Base-by-base conservation (phyloP, 2,888 invertebrate genomes). In the Agelastica alni region DNA sequence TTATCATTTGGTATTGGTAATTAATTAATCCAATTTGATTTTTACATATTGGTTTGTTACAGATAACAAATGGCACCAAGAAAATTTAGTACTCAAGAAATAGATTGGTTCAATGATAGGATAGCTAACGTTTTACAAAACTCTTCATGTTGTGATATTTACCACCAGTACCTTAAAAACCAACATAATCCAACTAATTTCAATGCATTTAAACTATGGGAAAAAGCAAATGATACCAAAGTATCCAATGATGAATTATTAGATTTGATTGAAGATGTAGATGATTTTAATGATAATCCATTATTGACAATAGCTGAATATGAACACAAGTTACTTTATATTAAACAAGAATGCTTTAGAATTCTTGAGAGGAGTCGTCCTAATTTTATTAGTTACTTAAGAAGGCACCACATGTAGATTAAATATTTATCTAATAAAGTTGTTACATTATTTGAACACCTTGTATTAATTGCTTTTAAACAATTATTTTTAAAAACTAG, bases 301-400 rank as follows among this genome's bases (percentile, higher is more conserved):
- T 55, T 70, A 13, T 56, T 66, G n/a, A 67, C 51, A 26, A 54
- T 69, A 9, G 41, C 63, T 2, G 70, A 70, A 53, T 44, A 43
- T 39, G 57, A 65, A 9, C 61, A 63, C n/a, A 69, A 70, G 49
- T 26, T 67, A 16, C 47, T 44, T 9, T 69, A 62, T 55, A 63
- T 69, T 42, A 69, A 67, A 55, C 58, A 46, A 18, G 70, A 70
- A 58, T 70, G 70, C 49, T 66, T 64, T 57, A 64, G 67, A 43
- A 60, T 70, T 28, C 58, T 70, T 20, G 62, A 64, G 16, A 62
- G 44, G 47, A 53, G 59, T 31, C 64, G 59, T 36, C 41, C 53
- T 4, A 39, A 28, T 22, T 70, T 70, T 56, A 63, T 68, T 42
- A 28, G 49, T 13, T 66, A 66, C 56, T 66, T 70, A 51, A 56